Percentiles rank a stretch among this genome's conserved stretches.
phyloP scores from a whole-genome alignment of 2,113 vertebrate species.

The Centropristis striata region DNA sequence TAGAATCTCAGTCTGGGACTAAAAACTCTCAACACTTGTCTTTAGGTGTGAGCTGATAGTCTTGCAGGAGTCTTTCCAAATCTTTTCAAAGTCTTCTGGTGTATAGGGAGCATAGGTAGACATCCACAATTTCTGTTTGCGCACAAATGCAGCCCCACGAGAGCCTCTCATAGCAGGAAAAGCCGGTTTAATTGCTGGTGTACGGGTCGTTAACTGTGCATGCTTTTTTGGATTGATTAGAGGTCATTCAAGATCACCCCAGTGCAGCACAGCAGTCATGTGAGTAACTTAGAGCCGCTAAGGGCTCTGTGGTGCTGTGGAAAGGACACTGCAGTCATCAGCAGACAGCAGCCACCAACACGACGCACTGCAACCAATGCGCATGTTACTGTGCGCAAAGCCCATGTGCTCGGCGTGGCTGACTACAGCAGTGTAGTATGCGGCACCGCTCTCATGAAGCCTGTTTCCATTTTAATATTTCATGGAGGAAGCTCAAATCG shows the following conservation, averaged over 20 bases:
- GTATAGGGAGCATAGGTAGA: too few species aligned
- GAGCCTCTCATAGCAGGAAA: not conserved
- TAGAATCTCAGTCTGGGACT: too few species aligned
- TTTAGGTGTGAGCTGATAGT: too few species aligned
- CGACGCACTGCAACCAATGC: conserved; percentile 81
- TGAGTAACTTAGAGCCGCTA: conserved; percentile 16
- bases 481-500: conserved; percentile 54
- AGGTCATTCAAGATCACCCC: conserved; percentile 48
- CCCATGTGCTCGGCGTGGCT: conserved; percentile 81
- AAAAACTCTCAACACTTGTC: too few species aligned
- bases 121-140: not conserved
- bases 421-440: conserved; percentile 70
- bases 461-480: conserved; percentile 78
- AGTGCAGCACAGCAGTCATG: not conserved
- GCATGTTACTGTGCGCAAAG: conserved; percentile 81
- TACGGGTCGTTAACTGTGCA: not conserved
- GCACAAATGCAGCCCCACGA: not conserved
- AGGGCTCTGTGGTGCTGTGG: conserved; percentile 29
- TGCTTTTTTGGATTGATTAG: not conserved
- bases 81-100: too few species aligned
- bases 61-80: too few species aligned
- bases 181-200: not conserved
- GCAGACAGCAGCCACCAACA: conserved; percentile 64
- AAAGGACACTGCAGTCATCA: conserved; percentile 75
- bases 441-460: conserved; percentile 63